Evolutionary conservation across 2,797 vertebrate species (phyloP).

Genomic region (Parauchenoglanis punctatus): DNA sequence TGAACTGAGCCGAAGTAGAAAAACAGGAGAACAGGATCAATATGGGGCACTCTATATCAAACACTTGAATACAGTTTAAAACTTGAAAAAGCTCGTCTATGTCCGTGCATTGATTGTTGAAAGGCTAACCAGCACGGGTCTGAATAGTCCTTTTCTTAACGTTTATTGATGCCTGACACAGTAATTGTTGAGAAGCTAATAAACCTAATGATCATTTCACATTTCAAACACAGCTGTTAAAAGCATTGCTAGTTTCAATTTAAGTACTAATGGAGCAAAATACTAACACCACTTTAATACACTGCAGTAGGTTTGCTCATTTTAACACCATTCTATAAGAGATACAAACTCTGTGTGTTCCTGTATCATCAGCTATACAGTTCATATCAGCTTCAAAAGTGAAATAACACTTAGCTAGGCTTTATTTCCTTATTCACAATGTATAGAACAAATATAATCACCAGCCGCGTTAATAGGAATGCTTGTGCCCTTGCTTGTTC

Average conservation of each 20-base stretch:
- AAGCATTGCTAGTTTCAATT: constrained; percentile 5
- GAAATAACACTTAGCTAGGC: background rate
- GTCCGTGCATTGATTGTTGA: constrained; percentile 45
- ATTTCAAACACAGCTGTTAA: constrained; percentile 15
- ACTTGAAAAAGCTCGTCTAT: constrained; percentile 44
- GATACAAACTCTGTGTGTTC: background rate
- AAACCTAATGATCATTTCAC: constrained; percentile 11
- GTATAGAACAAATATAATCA: background rate
- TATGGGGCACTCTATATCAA: constrained; percentile 44
- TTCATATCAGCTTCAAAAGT: background rate
- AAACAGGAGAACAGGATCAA: constrained; percentile 56
- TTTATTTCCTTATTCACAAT: background rate
- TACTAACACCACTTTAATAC: background rate
- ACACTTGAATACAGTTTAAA: constrained; percentile 47
- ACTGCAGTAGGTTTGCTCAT: background rate
- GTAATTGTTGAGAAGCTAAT: constrained; percentile 19
- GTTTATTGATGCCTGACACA: constrained; percentile 5
- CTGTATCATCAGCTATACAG: background rate
- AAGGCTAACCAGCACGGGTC: constrained; percentile 34
- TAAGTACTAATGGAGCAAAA: constrained; percentile 2
- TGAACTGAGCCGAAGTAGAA: constrained; percentile 32
- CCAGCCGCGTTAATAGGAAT: background rate
- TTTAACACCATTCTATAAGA: background rate
- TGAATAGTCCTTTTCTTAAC: constrained; percentile 22
- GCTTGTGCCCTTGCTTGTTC: background rate